phyloP scores from a whole-genome alignment of 1,140 invertebrate species.

The Drosophila nannoptera region DNA sequence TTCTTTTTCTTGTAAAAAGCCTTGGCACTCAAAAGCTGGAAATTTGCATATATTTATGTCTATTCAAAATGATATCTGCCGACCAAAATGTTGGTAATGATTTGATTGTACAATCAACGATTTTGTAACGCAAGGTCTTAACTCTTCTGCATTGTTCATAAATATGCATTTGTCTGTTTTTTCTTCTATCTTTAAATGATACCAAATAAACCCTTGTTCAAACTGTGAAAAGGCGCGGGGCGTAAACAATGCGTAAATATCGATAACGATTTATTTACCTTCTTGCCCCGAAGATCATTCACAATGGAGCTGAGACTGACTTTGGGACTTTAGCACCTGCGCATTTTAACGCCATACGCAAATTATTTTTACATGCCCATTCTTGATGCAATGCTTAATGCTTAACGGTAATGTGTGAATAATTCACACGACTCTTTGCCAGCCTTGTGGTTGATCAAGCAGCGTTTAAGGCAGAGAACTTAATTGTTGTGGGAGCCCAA shows the following conservation, averaged over 20 bases:
- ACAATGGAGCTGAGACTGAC: constrained; percentile 1
- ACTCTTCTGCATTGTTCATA: constrained; percentile 44
- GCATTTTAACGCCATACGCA: background rate
- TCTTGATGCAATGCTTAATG: constrained; percentile 38
- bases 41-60: constrained; percentile 66
- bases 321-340: background rate
- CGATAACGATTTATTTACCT: background rate
- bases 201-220: constrained; percentile 2
- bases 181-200: constrained; percentile 27
- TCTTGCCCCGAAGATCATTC: background rate
- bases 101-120: constrained; percentile 58
- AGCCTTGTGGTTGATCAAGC: constrained; percentile 49
- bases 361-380: constrained; percentile 16
- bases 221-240: background rate
- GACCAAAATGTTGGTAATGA: constrained; percentile 55
- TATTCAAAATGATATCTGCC: constrained; percentile 33
- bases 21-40: constrained; percentile 67
- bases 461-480: constrained; percentile 56
- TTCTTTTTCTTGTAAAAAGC: constrained; percentile 65
- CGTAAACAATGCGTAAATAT: background rate
- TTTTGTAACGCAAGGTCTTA: constrained; percentile 57
- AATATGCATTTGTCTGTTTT: background rate
- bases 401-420: constrained; percentile 62
- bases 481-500: constrained; percentile 59
- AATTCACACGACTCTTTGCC: constrained; percentile 52